These are phyloP conservation scores for Campoplex capitator DNA, from an alignment of 2,888 invertebrate species.

Conservation along the genomic window DNA sequence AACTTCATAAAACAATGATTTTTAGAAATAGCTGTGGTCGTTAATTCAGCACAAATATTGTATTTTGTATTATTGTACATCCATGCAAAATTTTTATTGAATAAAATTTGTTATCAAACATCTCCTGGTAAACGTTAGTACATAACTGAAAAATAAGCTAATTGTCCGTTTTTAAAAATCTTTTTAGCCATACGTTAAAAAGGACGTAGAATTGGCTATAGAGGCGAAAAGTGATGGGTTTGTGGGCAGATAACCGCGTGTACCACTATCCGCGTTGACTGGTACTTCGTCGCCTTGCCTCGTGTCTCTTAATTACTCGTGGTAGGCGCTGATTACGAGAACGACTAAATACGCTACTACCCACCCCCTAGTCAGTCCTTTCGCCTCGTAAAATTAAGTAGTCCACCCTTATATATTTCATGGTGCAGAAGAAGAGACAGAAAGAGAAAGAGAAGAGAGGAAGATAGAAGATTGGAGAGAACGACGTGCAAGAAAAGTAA, in stretches of 20 bases:
- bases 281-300: slow-evolving; percentile 36
- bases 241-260: slow-evolving; percentile 31
- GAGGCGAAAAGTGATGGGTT: slow-evolving; percentile 45
- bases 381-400: slow-evolving; percentile 61
- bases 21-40: too few species aligned
- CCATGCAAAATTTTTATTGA: too few species aligned
- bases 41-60: too few species aligned
- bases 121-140: not conserved
- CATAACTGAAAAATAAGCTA: not conserved
- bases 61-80: too few species aligned
- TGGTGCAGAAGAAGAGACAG: slow-evolving; percentile 2
- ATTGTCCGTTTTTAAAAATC: not conserved
- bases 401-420: slow-evolving; percentile 43
- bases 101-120: not conserved
- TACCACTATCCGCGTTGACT: slow-evolving; percentile 11
- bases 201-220: slow-evolving; percentile 36
- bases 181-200: slow-evolving; percentile 4
- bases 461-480: not conserved
- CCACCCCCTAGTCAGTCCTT: slow-evolving; percentile 39
- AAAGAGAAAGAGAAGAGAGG: slow-evolving; percentile 6
- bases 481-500: slow-evolving; percentile 34
- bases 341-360: slow-evolving; percentile 61
- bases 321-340: slow-evolving; percentile 66
- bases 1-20: too few species aligned
- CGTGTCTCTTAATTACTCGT: slow-evolving; percentile 63